Conservation (phyloP, 2,888 invertebrate genomes). For the Amphipyra tragopoginis region DNA sequence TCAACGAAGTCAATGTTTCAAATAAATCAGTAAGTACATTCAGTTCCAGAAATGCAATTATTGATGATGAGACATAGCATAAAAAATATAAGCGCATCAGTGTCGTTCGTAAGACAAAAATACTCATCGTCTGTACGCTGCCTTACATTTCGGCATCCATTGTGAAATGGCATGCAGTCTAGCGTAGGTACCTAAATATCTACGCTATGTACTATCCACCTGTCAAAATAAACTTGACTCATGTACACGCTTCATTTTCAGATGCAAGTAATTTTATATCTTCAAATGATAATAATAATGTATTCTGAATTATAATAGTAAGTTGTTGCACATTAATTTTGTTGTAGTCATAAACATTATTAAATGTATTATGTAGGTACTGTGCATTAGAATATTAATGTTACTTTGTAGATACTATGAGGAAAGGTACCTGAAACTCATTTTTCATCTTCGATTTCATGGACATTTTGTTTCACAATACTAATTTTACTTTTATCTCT, state of each 20-base stretch:
- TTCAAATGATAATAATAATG: slow-evolving; percentile 8
- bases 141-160: slow-evolving; percentile 29
- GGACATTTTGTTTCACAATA: too few species aligned
- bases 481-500: slow-evolving; percentile 3
- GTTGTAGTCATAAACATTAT: slow-evolving; percentile 6
- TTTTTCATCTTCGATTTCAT: slow-evolving; percentile 8
- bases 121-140: slow-evolving; percentile 13
- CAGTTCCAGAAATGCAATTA: too few species aligned
- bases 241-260: background rate
- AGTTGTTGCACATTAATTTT: slow-evolving; percentile 12
- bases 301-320: slow-evolving; percentile 16
- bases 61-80: too few species aligned
- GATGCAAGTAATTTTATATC: slow-evolving; percentile 18
- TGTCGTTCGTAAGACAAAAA: slow-evolving; percentile 2
- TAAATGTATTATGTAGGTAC: slow-evolving; percentile 1
- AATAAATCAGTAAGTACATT: too few species aligned
- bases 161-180: slow-evolving; percentile 40
- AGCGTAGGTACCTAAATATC: slow-evolving; percentile 30
- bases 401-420: slow-evolving; percentile 3
- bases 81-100: slow-evolving; percentile 4
- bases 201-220: slow-evolving; percentile 25
- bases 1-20: too few species aligned
- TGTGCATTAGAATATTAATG: background rate
- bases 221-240: slow-evolving; percentile 48
- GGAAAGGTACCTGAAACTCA: background rate